These are phyloP conservation scores for Lottia scabra DNA, from an alignment of 2,888 invertebrate species.

Conservation along the genomic window DNA sequence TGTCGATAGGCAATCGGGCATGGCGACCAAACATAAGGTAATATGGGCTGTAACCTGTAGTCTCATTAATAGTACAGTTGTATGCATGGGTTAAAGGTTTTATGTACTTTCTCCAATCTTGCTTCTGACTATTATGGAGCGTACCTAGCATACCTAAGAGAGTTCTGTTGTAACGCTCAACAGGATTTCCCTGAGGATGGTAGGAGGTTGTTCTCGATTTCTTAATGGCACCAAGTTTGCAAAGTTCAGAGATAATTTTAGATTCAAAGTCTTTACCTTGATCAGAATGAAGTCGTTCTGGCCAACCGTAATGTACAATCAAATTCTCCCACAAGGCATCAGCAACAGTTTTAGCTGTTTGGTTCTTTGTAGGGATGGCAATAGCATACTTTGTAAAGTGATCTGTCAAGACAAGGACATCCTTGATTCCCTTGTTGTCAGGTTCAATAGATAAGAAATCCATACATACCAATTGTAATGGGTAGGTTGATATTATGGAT, in stretches of 20 bases:
- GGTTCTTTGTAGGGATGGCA: conserved; percentile 26
- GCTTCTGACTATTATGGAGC: conserved; percentile 21
- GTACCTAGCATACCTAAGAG: conserved; percentile 27
- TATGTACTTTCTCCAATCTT: conserved; percentile 28
- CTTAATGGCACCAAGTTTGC: conserved; percentile 18
- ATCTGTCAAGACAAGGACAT: conserved; percentile 21
- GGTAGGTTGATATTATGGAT: conserved; percentile 26
- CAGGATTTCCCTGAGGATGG: conserved; percentile 35
- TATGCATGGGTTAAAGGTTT: conserved; percentile 23
- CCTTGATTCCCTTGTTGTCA: conserved; percentile 13
- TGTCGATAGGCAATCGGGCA: conserved; percentile 29
- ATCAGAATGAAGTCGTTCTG: conserved; percentile 26
- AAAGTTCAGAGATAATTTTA: conserved; percentile 25
- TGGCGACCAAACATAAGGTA: conserved; percentile 29
- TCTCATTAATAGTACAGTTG: conserved; percentile 25
- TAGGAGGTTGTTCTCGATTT: conserved; percentile 31
- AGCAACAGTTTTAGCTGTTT: conserved; percentile 27
- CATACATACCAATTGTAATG: conserved; percentile 36
- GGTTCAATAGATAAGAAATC: conserved; percentile 38
- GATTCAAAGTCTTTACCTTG: conserved; percentile 31
- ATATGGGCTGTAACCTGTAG: conserved; percentile 28
- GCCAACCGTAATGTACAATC: conserved; percentile 29
- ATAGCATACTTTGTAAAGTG: conserved; percentile 26
- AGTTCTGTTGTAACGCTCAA: conserved; percentile 28
- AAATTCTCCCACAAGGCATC: conserved; percentile 25